Evolutionary conservation across 2,797 vertebrate species (phyloP).

Genomic region (Phylloscopus collybita): DNA sequence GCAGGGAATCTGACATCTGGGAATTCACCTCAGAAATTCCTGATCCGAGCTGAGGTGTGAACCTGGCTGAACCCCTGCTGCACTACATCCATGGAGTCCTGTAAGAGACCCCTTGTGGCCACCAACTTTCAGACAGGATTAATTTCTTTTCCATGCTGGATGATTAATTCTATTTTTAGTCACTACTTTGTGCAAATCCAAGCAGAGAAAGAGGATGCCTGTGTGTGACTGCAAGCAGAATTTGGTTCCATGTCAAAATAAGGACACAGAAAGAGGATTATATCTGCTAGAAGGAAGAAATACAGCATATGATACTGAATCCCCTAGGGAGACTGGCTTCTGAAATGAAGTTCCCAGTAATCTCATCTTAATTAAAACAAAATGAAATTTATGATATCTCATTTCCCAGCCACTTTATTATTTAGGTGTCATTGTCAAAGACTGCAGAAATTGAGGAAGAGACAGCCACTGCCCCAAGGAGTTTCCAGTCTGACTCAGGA

Average conservation of each 20-base stretch:
- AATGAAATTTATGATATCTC: conserved; percentile 45
- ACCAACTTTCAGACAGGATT: not conserved
- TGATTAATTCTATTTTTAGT: conserved; percentile 54
- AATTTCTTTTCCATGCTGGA: not conserved
- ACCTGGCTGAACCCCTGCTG: not conserved
- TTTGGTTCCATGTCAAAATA: conserved; percentile 39
- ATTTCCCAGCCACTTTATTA: not conserved
- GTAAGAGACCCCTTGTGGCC: not conserved
- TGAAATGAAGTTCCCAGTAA: conserved; percentile 45
- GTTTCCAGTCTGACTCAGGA: not conserved
- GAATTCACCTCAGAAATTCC: not conserved
- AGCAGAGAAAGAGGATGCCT: conserved; percentile 20
- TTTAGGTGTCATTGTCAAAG: conserved; percentile 26
- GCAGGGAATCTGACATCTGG: not conserved
- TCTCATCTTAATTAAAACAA: conserved; percentile 61
- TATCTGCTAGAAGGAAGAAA: conserved; percentile 29
- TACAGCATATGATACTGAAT: conserved; percentile 18
- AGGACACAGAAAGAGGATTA: conserved; percentile 34
- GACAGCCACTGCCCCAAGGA: not conserved
- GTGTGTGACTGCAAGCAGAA: conserved; percentile 1
- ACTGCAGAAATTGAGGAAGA: not conserved
- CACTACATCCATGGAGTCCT: not conserved
- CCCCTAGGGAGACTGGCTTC: not conserved
- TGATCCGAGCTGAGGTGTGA: not conserved
- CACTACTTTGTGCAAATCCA: conserved; percentile 20